phyloP scores from a whole-genome alignment of 2,888 invertebrate genomes.

The Hypomecis punctinalis region DNA sequence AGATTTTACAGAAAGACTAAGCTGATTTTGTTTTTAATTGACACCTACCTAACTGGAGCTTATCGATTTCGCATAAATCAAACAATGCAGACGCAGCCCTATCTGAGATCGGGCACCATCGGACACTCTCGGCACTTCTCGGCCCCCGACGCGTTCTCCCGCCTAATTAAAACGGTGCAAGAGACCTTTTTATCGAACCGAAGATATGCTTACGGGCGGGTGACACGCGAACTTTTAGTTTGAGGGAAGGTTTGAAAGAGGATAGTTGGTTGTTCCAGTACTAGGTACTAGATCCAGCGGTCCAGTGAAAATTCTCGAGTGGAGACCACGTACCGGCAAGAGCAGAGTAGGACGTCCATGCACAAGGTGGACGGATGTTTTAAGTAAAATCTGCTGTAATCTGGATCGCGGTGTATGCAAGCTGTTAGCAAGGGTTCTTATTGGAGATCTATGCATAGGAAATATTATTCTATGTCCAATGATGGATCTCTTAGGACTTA shows the following conservation, averaged over 20 bases:
- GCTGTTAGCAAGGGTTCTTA: no score
- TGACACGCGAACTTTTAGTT: conserved; percentile 75
- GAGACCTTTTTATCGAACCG: conserved; percentile 77
- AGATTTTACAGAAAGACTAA: neutral
- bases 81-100: conserved; percentile 58
- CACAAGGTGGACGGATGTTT: no score
- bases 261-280: neutral
- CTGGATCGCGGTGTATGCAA: no score
- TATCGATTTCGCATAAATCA: conserved; percentile 24
- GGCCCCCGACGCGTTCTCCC: conserved; percentile 72
- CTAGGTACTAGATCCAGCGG: no score
- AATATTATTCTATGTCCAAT: no score
- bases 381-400: no score
- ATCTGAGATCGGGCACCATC: conserved; percentile 57
- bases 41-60: conserved; percentile 3
- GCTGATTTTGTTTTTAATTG: conserved; percentile 12
- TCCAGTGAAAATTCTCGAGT: neutral
- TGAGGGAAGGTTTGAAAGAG: neutral
- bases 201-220: conserved; percentile 75
- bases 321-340: no score
- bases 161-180: conserved; percentile 83
- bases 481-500: no score
- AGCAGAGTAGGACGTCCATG: no score
- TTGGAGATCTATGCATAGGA: no score
- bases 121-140: conserved; percentile 31